phyloP scores from a whole-genome alignment of 2,113 vertebrate genomes.

The Dicaeum eximium region DNA sequence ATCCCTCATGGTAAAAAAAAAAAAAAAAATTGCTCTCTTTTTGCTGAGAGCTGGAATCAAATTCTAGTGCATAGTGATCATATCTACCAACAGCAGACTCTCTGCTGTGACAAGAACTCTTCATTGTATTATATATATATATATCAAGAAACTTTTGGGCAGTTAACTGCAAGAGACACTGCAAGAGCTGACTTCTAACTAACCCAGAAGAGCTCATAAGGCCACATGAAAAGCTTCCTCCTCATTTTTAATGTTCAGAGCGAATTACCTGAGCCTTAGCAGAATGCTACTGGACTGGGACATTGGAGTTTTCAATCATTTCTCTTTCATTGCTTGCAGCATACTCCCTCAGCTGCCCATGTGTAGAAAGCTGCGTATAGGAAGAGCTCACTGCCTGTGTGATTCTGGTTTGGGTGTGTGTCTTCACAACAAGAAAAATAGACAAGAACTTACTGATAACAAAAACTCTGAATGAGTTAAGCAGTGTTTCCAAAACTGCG shows the following conservation, averaged over 20 bases:
- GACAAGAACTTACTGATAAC: neutral
- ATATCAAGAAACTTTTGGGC: neutral
- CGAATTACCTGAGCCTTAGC: neutral
- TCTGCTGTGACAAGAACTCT: neutral
- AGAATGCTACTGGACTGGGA: neutral
- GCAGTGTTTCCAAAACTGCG: neutral
- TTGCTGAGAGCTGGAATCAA: neutral
- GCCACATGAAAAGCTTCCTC: neutral
- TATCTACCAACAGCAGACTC: neutral
- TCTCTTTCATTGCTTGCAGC: neutral
- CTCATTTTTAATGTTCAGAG: neutral
- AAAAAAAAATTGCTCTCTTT: neutral
- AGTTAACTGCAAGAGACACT: neutral
- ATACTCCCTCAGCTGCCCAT: no score
- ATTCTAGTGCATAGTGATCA: neutral
- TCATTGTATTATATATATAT: neutral
- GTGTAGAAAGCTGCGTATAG: neutral
- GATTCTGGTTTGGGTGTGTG: neutral
- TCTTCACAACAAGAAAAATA: neutral
- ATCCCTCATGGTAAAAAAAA: neutral
- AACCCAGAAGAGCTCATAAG: neutral
- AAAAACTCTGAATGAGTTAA: neutral
- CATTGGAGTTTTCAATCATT: fast-evolving
- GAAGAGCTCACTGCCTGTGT: neutral
- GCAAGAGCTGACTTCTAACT: neutral